Percentiles rank a stretch among this genome's conserved stretches.
phyloP scores from a whole-genome alignment of 2,888 invertebrate genomes.

The Abrostola tripartita region DNA sequence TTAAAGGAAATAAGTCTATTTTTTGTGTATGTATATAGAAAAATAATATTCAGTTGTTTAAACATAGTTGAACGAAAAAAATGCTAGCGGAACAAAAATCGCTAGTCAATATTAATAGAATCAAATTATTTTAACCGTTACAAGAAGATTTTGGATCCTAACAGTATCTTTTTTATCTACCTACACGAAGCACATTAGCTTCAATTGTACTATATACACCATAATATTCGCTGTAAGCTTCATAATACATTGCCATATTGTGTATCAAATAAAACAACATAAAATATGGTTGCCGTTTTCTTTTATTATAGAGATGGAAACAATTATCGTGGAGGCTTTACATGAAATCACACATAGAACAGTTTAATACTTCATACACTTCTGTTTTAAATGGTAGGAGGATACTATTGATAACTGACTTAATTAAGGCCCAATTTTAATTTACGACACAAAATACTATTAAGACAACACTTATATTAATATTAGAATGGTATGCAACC shows the following conservation, averaged over 20 bases:
- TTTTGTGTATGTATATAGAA: not conserved
- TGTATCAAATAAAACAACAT: conserved; percentile 47
- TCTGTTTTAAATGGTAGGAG: conserved; percentile 7
- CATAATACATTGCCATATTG: conserved; percentile 20
- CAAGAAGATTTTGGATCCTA: too few species aligned
- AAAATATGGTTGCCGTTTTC: conserved; percentile 49
- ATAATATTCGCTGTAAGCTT: conserved; percentile 14
- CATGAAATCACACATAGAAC: conserved; percentile 20
- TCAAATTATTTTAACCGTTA: too few species aligned
- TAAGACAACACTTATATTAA: conserved; percentile 27
- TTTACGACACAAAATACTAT: conserved; percentile 35
- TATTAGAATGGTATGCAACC: conserved; percentile 33
- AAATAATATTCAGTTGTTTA: too few species aligned
- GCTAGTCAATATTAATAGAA: too few species aligned
- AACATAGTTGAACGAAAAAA: too few species aligned
- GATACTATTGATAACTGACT: conserved; percentile 23
- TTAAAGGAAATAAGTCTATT: not conserved
- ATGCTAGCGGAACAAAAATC: too few species aligned
- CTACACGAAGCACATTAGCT: too few species aligned
- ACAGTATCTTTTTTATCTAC: too few species aligned
- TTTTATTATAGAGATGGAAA: conserved; percentile 54
- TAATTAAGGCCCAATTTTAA: conserved; percentile 14
- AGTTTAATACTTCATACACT: conserved; percentile 20
- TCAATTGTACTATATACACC: not conserved
- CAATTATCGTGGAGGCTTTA: conserved; percentile 28